Evolutionary conservation across 1,140 invertebrate genomes (phyloP), one percentile per base, ranked within the genome.

Genomic region (Philotrypesis tridentata): DNA sequence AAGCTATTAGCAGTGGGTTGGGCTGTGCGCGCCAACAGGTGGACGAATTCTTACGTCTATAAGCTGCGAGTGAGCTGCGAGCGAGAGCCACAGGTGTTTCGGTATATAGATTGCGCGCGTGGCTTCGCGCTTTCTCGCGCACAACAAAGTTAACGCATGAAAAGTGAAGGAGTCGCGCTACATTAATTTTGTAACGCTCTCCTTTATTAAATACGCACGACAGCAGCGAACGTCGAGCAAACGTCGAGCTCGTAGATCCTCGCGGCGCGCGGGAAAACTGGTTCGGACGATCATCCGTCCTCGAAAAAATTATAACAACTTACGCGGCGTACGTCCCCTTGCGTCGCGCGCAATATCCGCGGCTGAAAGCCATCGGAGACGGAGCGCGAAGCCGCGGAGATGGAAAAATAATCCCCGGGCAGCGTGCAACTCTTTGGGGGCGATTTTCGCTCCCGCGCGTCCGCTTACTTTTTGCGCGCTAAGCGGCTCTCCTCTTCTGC

Each of bases 31-130:
- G 33, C 9, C 33, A 14, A 29, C 63, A 65, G 63, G 63, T 65
- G 63, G 67, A 70, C n/a, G n/a, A n/a, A n/a, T n/a, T n/a, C n/a
- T n/a, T n/a, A n/a, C n/a, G n/a, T n/a, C n/a, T n/a, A n/a, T n/a
- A n/a, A n/a, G n/a, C n/a, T n/a, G n/a, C n/a, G n/a, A 21, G 14
- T 3, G 14, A 29, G 8, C 67, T 2, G 31, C 65, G 27, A 68
- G 84, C n/a, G n/a, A n/a, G 85, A 77, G 78, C 83, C 82, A 87
- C 88, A 90, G 88, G 88, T 90, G 89, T 88, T 87, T 88, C 87
- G 87, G 23, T 73, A 73, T 73, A 23, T 77, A 89, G 87, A 87
- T 14, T 84, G 79, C 84, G 87, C 83, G 85, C 84, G 84, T 85
- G 80, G 1, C 43, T 12, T 85, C 85, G 43, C 84, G 67, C 63